Evolutionary conservation across 2,797 vertebrate genomes (phyloP).

Genomic region (Setipinna tenuifilis): DNA sequence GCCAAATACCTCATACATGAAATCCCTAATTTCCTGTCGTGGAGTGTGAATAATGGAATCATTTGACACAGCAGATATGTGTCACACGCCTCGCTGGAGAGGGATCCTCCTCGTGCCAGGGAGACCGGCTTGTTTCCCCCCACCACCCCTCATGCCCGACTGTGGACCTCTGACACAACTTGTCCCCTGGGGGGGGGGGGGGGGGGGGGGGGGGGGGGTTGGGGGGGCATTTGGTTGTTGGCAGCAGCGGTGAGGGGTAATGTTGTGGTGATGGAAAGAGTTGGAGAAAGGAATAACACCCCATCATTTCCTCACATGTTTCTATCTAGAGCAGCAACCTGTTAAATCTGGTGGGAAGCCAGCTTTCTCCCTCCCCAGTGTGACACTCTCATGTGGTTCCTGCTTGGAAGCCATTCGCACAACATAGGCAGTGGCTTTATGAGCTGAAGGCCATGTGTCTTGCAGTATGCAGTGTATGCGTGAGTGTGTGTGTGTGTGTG

Average conservation of each 20-base stretch:
- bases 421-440: slow-evolving; percentile 19
- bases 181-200: background rate
- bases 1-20: slow-evolving; percentile 72
- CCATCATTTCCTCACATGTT: background rate
- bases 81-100: slow-evolving; percentile 51
- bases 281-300: background rate
- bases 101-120: slow-evolving; percentile 45
- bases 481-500: background rate
- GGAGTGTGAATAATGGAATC: slow-evolving; percentile 73
- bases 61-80: slow-evolving; percentile 71
- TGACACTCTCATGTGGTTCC: background rate
- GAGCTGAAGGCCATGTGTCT: background rate
- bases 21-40: slow-evolving; percentile 76
- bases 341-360: background rate
- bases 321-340: background rate
- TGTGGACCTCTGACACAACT: background rate
- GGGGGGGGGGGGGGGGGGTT: too few species aligned
- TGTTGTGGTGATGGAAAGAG: background rate
- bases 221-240: too few species aligned
- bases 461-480: background rate
- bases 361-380: background rate
- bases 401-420: background rate
- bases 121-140: background rate
- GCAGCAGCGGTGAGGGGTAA: too few species aligned
- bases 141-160: background rate